A percentile compares a stretch with the other conserved stretches of the same genome.
phyloP scores from a whole-genome alignment of 2,888 invertebrate genomes.

The Thymelicus sylvestris region DNA sequence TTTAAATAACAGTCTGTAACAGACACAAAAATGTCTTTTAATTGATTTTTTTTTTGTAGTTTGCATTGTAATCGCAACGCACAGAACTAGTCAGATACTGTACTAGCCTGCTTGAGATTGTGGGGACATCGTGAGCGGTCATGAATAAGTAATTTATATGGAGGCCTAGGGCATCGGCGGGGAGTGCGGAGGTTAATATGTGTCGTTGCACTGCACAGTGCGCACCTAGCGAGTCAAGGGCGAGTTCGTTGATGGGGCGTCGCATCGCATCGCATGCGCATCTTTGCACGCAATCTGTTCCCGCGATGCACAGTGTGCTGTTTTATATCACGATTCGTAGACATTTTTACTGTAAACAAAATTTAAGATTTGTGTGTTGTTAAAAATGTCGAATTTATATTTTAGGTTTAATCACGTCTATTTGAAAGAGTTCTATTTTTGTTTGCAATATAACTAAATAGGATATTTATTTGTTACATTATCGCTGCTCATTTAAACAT shows the following conservation, averaged over 20 bases:
- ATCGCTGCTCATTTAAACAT: too few species aligned
- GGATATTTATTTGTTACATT: too few species aligned
- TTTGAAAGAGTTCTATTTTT: too few species aligned
- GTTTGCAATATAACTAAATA: too few species aligned
- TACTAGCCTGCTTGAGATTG: not conserved
- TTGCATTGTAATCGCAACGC: not conserved
- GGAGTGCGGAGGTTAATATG: conserved; percentile 39
- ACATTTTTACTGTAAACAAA: not conserved
- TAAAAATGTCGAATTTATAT: too few species aligned
- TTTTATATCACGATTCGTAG: not conserved
- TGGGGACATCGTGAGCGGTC: not conserved
- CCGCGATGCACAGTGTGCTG: conserved; percentile 1
- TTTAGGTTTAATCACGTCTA: too few species aligned
- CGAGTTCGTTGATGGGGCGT: conserved; percentile 55
- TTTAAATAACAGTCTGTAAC: too few species aligned
- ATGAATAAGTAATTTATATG: not conserved
- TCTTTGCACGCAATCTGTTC: conserved; percentile 58
- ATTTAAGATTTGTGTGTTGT: not conserved
- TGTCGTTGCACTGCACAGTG: conserved; percentile 72
- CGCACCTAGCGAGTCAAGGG: conserved; percentile 70
- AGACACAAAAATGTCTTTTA: not conserved
- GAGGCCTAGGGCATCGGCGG: conserved; percentile 11
- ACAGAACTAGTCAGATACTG: not conserved
- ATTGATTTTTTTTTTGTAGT: not conserved
- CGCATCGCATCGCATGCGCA: conserved; percentile 61